Conservation (phyloP, 2,113 vertebrate species). For the Tinamus guttatus region DNA sequence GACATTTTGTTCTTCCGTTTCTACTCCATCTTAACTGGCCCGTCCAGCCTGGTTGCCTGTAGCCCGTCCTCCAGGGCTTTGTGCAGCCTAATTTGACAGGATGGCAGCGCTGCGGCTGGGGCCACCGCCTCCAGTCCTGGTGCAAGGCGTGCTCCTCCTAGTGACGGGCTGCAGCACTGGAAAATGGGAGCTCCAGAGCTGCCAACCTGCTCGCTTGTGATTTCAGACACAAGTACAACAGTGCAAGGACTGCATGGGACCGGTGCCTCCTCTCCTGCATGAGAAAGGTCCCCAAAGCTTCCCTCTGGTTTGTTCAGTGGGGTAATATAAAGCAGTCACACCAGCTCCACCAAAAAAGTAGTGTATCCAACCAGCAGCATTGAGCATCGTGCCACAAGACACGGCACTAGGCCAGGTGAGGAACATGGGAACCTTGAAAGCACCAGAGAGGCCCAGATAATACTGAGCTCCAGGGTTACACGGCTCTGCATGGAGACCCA, state of each 20-base stretch:
- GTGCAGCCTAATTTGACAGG: background rate
- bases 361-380: background rate
- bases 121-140: background rate
- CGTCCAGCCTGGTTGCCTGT: background rate
- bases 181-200: background rate
- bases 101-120: accelerated
- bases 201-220: accelerated
- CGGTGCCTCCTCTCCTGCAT: background rate
- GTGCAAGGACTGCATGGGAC: no score
- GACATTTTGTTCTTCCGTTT: slow-evolving; percentile 33
- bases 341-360: background rate
- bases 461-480: background rate
- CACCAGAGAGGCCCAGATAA: background rate
- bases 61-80: background rate
- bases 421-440: background rate
- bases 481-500: background rate
- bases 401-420: background rate
- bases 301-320: background rate
- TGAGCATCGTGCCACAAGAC: background rate
- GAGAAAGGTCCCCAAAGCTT: background rate
- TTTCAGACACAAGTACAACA: background rate
- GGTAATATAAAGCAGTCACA: accelerated
- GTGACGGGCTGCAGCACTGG: background rate
- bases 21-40: background rate
- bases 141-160: slow-evolving; percentile 21